phyloP scores from a whole-genome alignment of 2,888 invertebrate genomes.

The Lasioglossum zephyrum region DNA sequence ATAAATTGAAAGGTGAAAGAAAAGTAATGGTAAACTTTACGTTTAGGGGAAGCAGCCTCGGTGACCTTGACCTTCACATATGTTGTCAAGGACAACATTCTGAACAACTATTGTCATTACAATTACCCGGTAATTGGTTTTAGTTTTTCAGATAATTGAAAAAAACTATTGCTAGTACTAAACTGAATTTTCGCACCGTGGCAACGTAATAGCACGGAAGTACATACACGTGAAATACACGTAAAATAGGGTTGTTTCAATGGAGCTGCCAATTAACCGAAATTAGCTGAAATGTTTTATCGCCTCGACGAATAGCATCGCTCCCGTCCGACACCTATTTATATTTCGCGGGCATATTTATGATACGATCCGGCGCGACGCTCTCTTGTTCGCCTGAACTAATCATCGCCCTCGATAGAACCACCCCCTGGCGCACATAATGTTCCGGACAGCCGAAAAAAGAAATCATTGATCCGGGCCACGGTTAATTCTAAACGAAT shows the following conservation, averaged over 20 bases:
- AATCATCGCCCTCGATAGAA: not conserved
- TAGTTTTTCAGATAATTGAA: too few relatives aligned
- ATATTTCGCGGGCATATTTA: constrained; percentile 7
- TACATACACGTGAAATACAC: too few relatives aligned
- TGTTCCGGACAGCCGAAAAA: not conserved
- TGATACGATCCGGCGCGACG: not conserved
- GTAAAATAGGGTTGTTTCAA: not conserved
- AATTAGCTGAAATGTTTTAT: constrained; percentile 48
- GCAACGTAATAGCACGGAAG: too few relatives aligned
- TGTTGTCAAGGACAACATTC: too few relatives aligned
- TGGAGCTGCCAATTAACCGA: constrained; percentile 27
- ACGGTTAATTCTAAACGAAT: constrained; percentile 1
- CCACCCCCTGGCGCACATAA: not conserved
- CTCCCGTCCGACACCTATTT: not conserved
- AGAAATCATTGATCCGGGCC: not conserved
- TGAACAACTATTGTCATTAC: too few relatives aligned
- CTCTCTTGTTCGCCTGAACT: not conserved
- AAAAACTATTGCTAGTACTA: too few relatives aligned
- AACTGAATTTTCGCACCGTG: too few relatives aligned
- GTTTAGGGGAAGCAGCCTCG: too few relatives aligned
- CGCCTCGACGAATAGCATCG: not conserved
- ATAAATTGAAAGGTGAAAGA: too few relatives aligned
- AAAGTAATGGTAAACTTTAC: too few relatives aligned
- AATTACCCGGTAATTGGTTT: too few relatives aligned
- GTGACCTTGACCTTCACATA: too few relatives aligned